Conservation (phyloP, 2,888 invertebrate species). For the Yponomeuta evonymella region DNA sequence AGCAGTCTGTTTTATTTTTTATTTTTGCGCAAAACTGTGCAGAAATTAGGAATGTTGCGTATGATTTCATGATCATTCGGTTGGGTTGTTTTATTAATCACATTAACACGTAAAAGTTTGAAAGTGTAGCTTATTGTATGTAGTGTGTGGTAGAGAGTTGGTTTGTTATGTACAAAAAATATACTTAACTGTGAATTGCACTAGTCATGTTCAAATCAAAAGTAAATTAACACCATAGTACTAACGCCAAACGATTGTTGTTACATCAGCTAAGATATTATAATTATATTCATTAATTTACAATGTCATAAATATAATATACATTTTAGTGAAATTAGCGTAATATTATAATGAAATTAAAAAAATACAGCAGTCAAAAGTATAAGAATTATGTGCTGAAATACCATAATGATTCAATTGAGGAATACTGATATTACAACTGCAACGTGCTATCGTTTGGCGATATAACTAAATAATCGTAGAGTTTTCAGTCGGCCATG, state of each 20-base stretch:
- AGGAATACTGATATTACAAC: background rate
- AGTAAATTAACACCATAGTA: background rate
- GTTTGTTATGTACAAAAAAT: background rate
- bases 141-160: background rate
- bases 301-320: no score
- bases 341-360: no score
- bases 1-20: no score
- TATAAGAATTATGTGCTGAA: no score
- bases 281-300: no score
- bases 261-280: background rate
- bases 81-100: background rate
- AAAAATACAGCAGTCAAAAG: no score
- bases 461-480: background rate
- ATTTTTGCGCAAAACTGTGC: no score
- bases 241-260: background rate
- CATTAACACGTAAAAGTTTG: background rate
- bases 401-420: no score
- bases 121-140: background rate
- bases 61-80: background rate
- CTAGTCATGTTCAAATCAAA: slow-evolving; percentile 42
- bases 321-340: no score
- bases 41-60: no score
- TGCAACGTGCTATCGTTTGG: background rate
- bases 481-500: background rate
- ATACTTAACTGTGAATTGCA: slow-evolving; percentile 49